phyloP scores from a whole-genome alignment of 2,888 invertebrate genomes.

The Creontiades dilutus region DNA sequence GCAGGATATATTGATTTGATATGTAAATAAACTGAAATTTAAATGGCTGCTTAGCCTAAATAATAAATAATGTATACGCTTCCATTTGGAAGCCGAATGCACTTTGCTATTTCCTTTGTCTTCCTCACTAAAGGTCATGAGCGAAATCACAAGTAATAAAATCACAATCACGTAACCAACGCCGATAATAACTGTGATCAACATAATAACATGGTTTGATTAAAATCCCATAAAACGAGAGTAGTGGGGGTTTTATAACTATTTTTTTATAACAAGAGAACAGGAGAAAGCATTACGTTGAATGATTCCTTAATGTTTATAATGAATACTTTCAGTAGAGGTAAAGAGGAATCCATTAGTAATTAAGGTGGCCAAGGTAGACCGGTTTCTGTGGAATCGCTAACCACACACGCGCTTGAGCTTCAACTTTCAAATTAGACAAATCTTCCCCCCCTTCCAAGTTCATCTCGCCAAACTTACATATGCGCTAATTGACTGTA shows the following conservation, averaged over 20 bases:
- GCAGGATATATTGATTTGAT: too few relatives aligned
- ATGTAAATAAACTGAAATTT: too few relatives aligned
- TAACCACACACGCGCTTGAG: slow-evolving; percentile 62
- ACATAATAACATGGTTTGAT: slow-evolving; percentile 33
- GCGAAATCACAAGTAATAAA: background rate
- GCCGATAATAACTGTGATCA: background rate
- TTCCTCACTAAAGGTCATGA: background rate
- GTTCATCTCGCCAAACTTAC: slow-evolving; percentile 63
- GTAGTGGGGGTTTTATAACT: background rate
- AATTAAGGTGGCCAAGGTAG: slow-evolving; percentile 53
- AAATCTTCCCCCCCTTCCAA: background rate
- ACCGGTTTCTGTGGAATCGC: slow-evolving; percentile 65
- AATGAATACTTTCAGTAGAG: slow-evolving; percentile 57
- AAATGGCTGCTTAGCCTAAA: too few relatives aligned
- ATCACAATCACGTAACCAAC: background rate
- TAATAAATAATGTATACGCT: too few relatives aligned
- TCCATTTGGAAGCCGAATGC: too few relatives aligned
- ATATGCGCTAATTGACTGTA: slow-evolving; percentile 61
- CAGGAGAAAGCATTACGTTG: background rate
- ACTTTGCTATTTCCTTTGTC: background rate
- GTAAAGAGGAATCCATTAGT: slow-evolving; percentile 62
- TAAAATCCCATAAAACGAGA: background rate
- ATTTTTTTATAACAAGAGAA: background rate
- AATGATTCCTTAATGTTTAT: slow-evolving; percentile 52
- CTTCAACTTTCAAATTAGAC: slow-evolving; percentile 64